Evolutionary conservation across 1,140 invertebrate species (phyloP).

Genomic region (Pseudomyrmex gracilis): DNA sequence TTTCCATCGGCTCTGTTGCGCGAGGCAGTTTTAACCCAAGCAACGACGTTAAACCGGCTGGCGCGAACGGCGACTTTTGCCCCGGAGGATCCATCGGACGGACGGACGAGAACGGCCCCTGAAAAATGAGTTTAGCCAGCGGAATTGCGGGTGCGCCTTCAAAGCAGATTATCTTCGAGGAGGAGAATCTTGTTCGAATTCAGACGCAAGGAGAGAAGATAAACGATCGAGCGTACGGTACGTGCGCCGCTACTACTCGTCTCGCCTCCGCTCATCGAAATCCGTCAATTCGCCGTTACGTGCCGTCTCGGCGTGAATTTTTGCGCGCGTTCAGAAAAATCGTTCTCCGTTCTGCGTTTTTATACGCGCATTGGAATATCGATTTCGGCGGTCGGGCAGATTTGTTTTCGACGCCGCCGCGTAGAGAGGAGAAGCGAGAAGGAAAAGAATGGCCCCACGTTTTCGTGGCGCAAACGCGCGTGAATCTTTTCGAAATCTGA

Average conservation of each 20-base stretch:
- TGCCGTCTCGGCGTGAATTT: conserved; percentile 54
- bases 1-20: conserved; percentile 32
- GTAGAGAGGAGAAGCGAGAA: background rate
- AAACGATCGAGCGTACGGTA: conserved; percentile 51
- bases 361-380: conserved; percentile 47
- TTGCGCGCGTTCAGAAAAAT: conserved; percentile 46
- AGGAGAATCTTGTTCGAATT: conserved; percentile 55
- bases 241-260: conserved; percentile 44
- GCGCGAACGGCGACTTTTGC: conserved; percentile 39
- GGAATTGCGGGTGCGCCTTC: conserved; percentile 26
- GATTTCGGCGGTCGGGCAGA: conserved; percentile 28
- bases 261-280: conserved; percentile 24
- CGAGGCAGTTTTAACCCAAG: conserved; percentile 31
- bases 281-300: conserved; percentile 56
- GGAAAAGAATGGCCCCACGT: background rate
- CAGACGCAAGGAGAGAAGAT: conserved; percentile 64
- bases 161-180: conserved; percentile 36
- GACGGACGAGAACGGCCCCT: conserved; percentile 5
- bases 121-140: conserved; percentile 54
- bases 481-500: conserved; percentile 2
- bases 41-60: conserved; percentile 12
- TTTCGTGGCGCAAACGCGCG: background rate
- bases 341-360: conserved; percentile 45
- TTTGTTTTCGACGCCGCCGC: conserved; percentile 25
- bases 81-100: background rate